A percentile compares a stretch with the other conserved stretches of the same genome.
These are phyloP conservation scores for Gallirallus australis DNA, from an alignment of 2,797 vertebrate genomes.

Conservation along the genomic window DNA sequence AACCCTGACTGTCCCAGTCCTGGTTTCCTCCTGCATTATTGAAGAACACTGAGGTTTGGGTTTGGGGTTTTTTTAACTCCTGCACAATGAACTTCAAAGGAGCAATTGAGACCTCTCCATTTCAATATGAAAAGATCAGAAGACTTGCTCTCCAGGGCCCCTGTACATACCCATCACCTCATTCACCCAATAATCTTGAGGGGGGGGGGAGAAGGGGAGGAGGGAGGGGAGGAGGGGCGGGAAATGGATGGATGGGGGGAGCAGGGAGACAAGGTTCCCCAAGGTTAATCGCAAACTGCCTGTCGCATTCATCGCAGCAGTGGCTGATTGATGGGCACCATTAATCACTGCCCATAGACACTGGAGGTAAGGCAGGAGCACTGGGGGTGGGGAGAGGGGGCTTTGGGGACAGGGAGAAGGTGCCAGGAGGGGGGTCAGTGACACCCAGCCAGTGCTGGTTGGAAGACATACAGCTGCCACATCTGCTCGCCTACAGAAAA, in stretches of 20 bases:
- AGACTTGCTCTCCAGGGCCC: neutral
- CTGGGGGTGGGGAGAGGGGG: too few species aligned
- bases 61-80: neutral
- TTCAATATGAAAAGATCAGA: constrained; percentile 66
- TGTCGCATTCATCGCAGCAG: neutral
- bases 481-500: neutral
- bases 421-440: neutral
- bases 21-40: neutral
- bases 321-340: constrained; percentile 52
- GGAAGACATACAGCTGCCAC: neutral
- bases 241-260: neutral
- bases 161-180: neutral
- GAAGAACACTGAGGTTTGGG: neutral
- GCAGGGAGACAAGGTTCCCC: neutral
- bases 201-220: constrained; percentile 10
- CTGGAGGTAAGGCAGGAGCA: neutral
- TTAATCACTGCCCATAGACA: constrained; percentile 57
- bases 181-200: constrained; percentile 58
- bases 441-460: neutral
- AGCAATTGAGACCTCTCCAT: neutral
- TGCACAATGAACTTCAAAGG: constrained; percentile 54
- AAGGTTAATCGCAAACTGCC: constrained; percentile 41
- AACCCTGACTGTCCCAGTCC: neutral
- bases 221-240: constrained; percentile 5
- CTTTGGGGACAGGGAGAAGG: neutral